Conservation (phyloP, 2,113 vertebrate genomes). For the Pelodiscus sinensis region DNA sequence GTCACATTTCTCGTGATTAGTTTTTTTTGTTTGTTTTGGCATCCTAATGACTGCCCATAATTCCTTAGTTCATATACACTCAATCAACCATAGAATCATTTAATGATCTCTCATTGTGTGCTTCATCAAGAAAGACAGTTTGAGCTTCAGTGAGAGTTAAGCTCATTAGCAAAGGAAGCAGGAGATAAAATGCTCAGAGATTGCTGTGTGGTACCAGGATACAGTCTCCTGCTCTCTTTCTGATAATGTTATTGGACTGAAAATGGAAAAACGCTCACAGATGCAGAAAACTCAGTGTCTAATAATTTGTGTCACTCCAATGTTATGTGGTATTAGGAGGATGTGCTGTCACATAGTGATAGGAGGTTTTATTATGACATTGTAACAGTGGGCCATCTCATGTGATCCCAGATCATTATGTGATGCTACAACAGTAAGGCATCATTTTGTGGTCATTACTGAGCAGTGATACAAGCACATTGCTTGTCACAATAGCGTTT, state of each 20-base stretch:
- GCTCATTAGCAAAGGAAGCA: neutral
- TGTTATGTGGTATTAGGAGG: neutral
- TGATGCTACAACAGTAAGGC: neutral
- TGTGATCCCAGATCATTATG: neutral
- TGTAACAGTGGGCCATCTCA: neutral
- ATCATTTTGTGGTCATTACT: neutral
- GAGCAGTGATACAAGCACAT: neutral
- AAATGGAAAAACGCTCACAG: neutral
- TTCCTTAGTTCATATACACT: neutral
- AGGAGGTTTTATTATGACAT: neutral
- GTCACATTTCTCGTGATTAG: neutral
- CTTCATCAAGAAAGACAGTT: neutral
- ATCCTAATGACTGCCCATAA: neutral
- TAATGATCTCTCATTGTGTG: neutral
- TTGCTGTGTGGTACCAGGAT: neutral
- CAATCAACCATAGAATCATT: conserved; percentile 13
- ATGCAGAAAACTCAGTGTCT: neutral
- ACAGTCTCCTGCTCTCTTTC: neutral
- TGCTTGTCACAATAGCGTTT: neutral
- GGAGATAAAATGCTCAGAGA: neutral
- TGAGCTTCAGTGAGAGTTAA: neutral
- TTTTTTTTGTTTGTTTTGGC: conserved; percentile 20
- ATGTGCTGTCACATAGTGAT: neutral
- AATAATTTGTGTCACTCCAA: neutral
- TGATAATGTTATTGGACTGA: neutral